A percentile compares a stretch with the other conserved stretches of the same genome.
These are phyloP conservation scores for Drosophila melanica DNA, from an alignment of 1,140 invertebrate species.

Conservation along the genomic window DNA sequence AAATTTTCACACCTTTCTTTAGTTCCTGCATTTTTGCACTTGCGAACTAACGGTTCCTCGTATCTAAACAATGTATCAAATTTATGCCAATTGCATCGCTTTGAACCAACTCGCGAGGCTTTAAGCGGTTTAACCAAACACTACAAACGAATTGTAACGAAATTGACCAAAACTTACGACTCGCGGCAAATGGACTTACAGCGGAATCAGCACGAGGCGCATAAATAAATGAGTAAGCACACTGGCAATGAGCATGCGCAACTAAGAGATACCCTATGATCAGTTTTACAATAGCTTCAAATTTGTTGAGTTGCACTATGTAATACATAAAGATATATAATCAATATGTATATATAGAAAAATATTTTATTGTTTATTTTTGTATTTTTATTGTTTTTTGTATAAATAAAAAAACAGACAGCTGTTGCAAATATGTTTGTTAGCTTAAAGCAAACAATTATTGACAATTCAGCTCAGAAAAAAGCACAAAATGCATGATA, in stretches of 20 bases:
- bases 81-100: constrained; percentile 12
- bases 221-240: constrained; percentile 26
- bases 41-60: constrained; percentile 11
- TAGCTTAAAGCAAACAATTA: too few relatives aligned
- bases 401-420: too few relatives aligned
- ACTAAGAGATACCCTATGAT: background rate
- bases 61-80: constrained; percentile 18
- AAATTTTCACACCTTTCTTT: constrained; percentile 26
- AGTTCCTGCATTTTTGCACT: constrained; percentile 2
- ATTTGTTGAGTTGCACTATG: too few relatives aligned
- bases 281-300: background rate
- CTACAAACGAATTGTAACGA: background rate
- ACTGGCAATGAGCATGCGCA: background rate
- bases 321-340: too few relatives aligned
- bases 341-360: too few relatives aligned
- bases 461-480: too few relatives aligned
- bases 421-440: too few relatives aligned
- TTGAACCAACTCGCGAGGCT: background rate
- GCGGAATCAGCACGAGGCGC: constrained; percentile 8
- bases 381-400: too few relatives aligned
- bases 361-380: too few relatives aligned
- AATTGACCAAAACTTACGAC: background rate
- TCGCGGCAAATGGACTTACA: background rate
- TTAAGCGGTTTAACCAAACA: too few relatives aligned
- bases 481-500: too few relatives aligned